phyloP scores from a whole-genome alignment of 2,888 invertebrate genomes.

The Pristionchus japonicus region DNA sequence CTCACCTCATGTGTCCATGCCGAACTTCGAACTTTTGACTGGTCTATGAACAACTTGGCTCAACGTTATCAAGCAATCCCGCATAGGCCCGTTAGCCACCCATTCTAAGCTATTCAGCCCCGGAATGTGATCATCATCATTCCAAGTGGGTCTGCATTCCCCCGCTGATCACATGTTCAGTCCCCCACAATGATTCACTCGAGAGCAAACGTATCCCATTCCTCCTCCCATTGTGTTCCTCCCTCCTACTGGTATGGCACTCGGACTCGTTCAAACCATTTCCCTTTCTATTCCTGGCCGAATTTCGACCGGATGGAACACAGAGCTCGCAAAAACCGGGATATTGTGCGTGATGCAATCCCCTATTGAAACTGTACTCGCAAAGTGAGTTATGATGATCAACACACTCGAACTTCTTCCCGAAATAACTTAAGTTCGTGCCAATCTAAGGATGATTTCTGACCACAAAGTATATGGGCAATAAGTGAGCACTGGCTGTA shows the following conservation, averaged over 20 bases:
- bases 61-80: not conserved
- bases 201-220: conserved; percentile 11
- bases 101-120: not conserved
- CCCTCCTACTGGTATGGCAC: conserved; percentile 26
- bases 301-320: not conserved
- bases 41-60: not conserved
- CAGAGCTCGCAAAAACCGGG: not conserved
- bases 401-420: not conserved
- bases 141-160: not conserved
- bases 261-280: not conserved
- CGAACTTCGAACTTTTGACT: too few species aligned
- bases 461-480: not conserved
- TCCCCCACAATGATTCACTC: not conserved
- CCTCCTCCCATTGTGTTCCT: not conserved
- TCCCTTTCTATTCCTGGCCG: not conserved
- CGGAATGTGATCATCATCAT: not conserved
- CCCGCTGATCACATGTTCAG: conserved; percentile 18
- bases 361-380: not conserved
- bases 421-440: not conserved
- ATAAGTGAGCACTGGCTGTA: too few species aligned
- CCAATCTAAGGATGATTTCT: not conserved
- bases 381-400: not conserved
- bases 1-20: too few species aligned
- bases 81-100: not conserved
- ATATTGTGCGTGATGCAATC: not conserved